These are phyloP conservation scores for Sebastes kiyomatsui DNA, from an alignment of 2,797 vertebrate genomes.

Conservation along the genomic window DNA sequence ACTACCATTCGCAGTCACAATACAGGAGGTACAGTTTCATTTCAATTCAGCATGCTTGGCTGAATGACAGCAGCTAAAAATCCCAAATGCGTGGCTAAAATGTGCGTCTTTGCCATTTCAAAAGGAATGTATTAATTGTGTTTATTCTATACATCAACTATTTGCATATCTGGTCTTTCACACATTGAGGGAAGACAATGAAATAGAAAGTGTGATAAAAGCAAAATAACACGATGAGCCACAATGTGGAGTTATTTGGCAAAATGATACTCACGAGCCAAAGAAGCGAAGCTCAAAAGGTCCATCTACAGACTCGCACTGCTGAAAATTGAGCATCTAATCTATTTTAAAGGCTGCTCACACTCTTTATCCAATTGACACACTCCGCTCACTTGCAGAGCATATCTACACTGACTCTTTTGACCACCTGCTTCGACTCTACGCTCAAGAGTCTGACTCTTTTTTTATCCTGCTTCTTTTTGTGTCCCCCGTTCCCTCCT, in stretches of 20 bases:
- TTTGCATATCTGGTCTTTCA: background rate
- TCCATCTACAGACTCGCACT: conserved; percentile 13
- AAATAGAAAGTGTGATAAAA: background rate
- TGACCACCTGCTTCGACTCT: conserved; percentile 59
- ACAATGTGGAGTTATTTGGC: background rate
- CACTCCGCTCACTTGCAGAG: conserved; percentile 12
- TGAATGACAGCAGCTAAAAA: conserved; percentile 10
- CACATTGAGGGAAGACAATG: background rate
- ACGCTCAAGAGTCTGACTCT: conserved; percentile 25
- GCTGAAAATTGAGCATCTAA: conserved; percentile 10
- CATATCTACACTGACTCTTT: conserved; percentile 27
- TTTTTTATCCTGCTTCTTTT: conserved; percentile 39
- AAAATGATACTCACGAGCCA: conserved; percentile 48
- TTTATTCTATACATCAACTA: background rate
- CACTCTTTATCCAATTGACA: conserved; percentile 32
- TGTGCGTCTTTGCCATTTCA: background rate
- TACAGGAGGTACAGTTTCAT: background rate
- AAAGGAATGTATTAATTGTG: background rate
- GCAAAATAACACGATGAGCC: background rate
- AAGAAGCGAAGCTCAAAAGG: conserved; percentile 13
- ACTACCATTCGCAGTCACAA: background rate
- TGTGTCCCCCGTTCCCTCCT: conserved; percentile 40
- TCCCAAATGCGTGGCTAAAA: background rate
- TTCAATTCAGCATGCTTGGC: conserved; percentile 4
- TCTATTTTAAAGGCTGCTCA: conserved; percentile 34